Base-by-base conservation (phyloP, 1,140 invertebrate species). In the Mya arenaria region DNA sequence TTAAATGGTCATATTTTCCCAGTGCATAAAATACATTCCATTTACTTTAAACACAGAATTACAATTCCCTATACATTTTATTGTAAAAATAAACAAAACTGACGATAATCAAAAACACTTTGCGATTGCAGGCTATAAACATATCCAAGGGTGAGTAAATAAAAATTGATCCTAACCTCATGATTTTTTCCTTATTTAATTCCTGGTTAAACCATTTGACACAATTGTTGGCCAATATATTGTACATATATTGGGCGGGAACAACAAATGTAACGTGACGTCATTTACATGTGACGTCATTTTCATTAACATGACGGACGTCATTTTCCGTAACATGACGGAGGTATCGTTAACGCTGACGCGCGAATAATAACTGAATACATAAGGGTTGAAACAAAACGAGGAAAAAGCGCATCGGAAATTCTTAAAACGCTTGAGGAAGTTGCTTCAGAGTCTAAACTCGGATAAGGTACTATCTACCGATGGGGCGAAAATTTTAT, bases 401-500 rank as follows among this genome's bases (percentile, higher is more conserved):
- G 60, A 19, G 60, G 60, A 6, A 5, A 63, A 63, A 63, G 60
- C 32, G 25, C 60, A 63, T 63, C 60, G 19, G 60, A 63, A 63
- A 63, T 63, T 63, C 60, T 63, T 5, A 63, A 63, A 63, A 32
- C 60, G 3, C 3, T 28, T 6, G 60, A 63, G 60, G 60, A 63
- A 56, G 52, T 56, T 56, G 52, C 52, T 56, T 56, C 52, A 56
- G 52, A 5, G 52, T 56, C 52, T 56, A 5, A 5, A 63, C 60
- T 63, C 60, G 36, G 60, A 63, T 63, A 63, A 25, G 36, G 60
- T 63, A 63, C 60, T 63, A 63, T 63, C 60, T 32, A 63, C 25
- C 60, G 25, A 28, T 63, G 60, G 60, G 60, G 28, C 6, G 25
- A 32, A 63, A 32, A 63, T 32, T 63, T 63, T 10, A 63, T 32